Conservation (phyloP, 2,797 vertebrate genomes). For the Odontamblyopus lacepedii region DNA sequence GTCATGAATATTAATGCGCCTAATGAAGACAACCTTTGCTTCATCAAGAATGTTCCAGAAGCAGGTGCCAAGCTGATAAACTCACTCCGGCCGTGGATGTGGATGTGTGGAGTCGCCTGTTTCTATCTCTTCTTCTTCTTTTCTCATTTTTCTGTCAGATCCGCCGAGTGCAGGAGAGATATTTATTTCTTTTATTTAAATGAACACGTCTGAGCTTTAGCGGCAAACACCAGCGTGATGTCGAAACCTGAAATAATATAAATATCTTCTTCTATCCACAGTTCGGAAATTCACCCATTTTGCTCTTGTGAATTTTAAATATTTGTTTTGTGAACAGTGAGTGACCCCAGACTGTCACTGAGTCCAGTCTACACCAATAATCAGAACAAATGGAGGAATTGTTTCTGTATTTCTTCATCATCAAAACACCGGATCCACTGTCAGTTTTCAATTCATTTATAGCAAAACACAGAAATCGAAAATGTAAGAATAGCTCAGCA, state of each 20-base stretch:
- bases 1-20: slow-evolving; percentile 99
- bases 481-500: too few relatives aligned
- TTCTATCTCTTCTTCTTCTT: slow-evolving; percentile 58
- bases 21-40: slow-evolving; percentile 99
- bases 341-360: neutral
- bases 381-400: neutral
- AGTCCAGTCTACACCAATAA: neutral
- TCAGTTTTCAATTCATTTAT: too few relatives aligned
- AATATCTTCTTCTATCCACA: slow-evolving; percentile 40
- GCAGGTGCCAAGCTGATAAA: slow-evolving; percentile 97
- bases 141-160: slow-evolving; percentile 73
- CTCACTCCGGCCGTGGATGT: slow-evolving; percentile 82
- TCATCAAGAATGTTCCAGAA: slow-evolving; percentile 98
- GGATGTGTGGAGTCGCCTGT: slow-evolving; percentile 42
- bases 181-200: slow-evolving; percentile 79
- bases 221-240: slow-evolving; percentile 20
- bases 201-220: slow-evolving; percentile 71
- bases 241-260: neutral
- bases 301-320: neutral
- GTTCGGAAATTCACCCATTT: slow-evolving; percentile 51
- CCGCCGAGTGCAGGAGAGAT: slow-evolving; percentile 72
- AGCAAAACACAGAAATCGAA: too few relatives aligned
- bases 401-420: too few relatives aligned
- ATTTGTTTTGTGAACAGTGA: neutral
- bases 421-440: too few relatives aligned